A percentile compares a stretch with the other conserved stretches of the same genome.
phyloP scores from a whole-genome alignment of 2,888 invertebrate genomes.

The Erebia epiphron region DNA sequence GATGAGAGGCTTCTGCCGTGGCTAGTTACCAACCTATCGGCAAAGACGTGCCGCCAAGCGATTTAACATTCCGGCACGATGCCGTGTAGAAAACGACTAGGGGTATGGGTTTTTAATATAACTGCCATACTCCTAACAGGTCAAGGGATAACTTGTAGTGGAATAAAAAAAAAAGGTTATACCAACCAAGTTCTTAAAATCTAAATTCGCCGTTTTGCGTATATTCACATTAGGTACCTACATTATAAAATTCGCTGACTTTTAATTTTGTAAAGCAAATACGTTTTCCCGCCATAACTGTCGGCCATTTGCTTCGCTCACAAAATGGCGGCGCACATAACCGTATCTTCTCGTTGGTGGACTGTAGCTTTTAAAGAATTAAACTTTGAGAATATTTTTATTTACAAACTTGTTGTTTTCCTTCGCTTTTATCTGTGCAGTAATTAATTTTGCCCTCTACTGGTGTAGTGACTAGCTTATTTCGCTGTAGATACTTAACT shows the following conservation, averaged over 20 bases:
- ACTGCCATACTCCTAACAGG: no score
- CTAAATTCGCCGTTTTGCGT: constrained; percentile 19
- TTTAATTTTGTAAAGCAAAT: constrained; percentile 48
- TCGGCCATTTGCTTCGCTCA: constrained; percentile 50
- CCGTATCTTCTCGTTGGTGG: constrained; percentile 51
- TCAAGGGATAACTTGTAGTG: no score
- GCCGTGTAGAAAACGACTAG: no score
- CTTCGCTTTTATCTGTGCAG: constrained; percentile 31
- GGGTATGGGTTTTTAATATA: no score
- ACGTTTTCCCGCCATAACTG: constrained; percentile 47
- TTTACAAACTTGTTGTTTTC: constrained; percentile 46
- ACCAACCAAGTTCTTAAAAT: neutral
- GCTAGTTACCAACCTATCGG: no score
- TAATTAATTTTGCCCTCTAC: constrained; percentile 10
- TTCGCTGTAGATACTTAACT: no score
- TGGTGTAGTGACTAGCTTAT: no score
- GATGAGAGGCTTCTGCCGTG: no score
- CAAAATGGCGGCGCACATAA: constrained; percentile 53
- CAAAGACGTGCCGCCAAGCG: no score
- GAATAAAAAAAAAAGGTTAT: no score
- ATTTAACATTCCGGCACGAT: no score
- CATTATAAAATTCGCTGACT: constrained; percentile 36
- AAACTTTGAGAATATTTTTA: constrained; percentile 43
- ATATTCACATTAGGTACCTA: constrained; percentile 25
- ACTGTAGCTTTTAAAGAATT: constrained; percentile 48